Conservation (phyloP, 2,888 invertebrate genomes). For the Idaea straminata region DNA sequence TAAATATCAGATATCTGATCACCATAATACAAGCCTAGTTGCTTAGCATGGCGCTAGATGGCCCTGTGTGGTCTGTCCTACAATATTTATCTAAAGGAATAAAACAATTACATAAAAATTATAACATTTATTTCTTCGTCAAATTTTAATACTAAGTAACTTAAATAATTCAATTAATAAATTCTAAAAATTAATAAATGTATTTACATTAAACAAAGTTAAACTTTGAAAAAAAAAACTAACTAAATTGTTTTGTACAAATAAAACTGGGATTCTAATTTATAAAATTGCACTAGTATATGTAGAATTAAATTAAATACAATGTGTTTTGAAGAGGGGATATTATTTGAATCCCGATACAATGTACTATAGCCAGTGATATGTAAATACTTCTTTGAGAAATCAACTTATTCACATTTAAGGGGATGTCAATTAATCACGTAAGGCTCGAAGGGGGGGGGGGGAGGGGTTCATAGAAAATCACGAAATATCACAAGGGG, state of each 20-base stretch:
- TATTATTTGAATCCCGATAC: conserved; percentile 32
- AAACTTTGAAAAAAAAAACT: conserved; percentile 10
- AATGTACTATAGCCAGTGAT: conserved; percentile 25
- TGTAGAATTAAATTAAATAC: conserved; percentile 36
- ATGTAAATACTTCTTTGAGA: background rate
- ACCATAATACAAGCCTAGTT: no score
- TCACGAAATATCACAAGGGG: no score
- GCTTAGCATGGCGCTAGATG: no score
- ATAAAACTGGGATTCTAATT: conserved; percentile 3
- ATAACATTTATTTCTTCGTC: background rate
- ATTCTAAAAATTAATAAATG: background rate
- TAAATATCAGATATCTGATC: no score
- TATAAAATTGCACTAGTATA: conserved; percentile 44
- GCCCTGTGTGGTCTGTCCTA: no score
- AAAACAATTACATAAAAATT: background rate
- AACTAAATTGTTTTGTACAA: conserved; percentile 18
- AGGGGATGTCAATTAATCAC: no score
- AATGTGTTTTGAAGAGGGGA: conserved; percentile 12
- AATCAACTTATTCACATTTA: no score
- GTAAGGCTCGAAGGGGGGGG: no score
- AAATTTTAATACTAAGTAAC: background rate
- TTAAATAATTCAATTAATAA: background rate
- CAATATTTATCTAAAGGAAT: background rate
- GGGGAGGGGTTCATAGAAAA: no score
- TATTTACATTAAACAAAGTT: conserved; percentile 19